phyloP scores from a whole-genome alignment of 1,140 invertebrate genomes.

The Bombyx mori region ASM3026992v2 NC_085117.1:16846501-16847000 shows the following conservation, averaged over 20 bases:
- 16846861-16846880: slow-evolving; percentile 98
- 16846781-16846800: slow-evolving; percentile 94
- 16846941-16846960: slow-evolving; percentile 88
- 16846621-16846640: slow-evolving; percentile 45
- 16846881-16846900: slow-evolving; percentile 93
- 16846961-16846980: slow-evolving; percentile 97
- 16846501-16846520: slow-evolving; percentile 63
- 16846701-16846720: slow-evolving; percentile 96
- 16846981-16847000: slow-evolving; percentile 98
- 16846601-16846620: slow-evolving; percentile 54
- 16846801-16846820: slow-evolving; percentile 86
- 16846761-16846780: slow-evolving; percentile 91
- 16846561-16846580: slow-evolving; percentile 40
- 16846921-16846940: slow-evolving; percentile 90
- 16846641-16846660: slow-evolving; percentile 82
- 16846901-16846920: slow-evolving; percentile 97
- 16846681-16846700: slow-evolving; percentile 97
- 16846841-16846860: slow-evolving; percentile 97
- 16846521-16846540: neutral
- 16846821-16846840: slow-evolving; percentile 91
- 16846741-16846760: slow-evolving; percentile 96
- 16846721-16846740: slow-evolving; percentile 97
- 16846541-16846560: slow-evolving; percentile 49
- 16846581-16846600: slow-evolving; percentile 55
- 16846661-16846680: slow-evolving; percentile 97